Evolutionary conservation across 1,140 invertebrate genomes (phyloP).

Genomic region (Formica exsecta): DNA sequence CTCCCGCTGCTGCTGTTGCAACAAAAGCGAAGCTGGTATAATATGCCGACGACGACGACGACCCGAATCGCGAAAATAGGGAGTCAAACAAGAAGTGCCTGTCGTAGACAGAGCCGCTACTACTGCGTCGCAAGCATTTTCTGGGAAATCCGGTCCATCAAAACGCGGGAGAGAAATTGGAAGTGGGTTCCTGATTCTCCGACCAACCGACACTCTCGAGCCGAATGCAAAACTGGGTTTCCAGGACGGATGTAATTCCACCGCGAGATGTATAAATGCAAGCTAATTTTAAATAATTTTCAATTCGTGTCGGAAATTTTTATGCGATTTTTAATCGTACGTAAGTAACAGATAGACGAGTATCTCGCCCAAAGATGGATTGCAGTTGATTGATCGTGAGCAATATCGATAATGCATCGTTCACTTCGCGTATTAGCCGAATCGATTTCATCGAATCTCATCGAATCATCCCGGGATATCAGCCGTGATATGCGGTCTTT

Average conservation of each 20-base stretch:
- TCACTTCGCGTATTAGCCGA: not conserved
- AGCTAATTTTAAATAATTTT: not conserved
- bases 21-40: constrained; percentile 30
- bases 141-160: not conserved
- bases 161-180: not conserved
- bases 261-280: constrained; percentile 38
- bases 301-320: not conserved
- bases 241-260: constrained; percentile 52
- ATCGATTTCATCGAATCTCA: constrained; percentile 41
- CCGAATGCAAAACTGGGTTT: constrained; percentile 45
- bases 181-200: not conserved
- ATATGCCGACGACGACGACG: constrained; percentile 2
- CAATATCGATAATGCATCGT: not conserved
- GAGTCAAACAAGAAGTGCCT: constrained; percentile 9
- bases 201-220: not conserved
- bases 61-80: constrained; percentile 41
- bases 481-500: constrained; percentile 7
- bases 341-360: not conserved
- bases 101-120: constrained; percentile 11
- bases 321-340: not conserved
- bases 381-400: not conserved
- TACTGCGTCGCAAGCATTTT: constrained; percentile 5
- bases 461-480: constrained; percentile 8
- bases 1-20: not conserved
- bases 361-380: not conserved